phyloP scores from a whole-genome alignment of 2,113 vertebrate genomes.

The Crotophaga sulcirostris region DNA sequence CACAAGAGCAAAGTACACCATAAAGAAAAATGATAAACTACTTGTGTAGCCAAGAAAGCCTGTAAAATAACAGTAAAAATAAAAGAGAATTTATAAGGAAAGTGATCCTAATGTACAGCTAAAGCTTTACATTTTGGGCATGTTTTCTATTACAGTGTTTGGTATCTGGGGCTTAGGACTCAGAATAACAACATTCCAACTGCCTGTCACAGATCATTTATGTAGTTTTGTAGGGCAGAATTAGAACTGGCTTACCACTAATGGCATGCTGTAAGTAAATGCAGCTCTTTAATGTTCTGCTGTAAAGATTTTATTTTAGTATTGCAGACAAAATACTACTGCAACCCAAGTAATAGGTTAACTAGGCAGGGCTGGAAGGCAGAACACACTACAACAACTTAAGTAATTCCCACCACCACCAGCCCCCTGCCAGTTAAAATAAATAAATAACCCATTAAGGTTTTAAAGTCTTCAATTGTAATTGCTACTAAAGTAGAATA shows the following conservation, averaged over 20 bases:
- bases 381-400: conserved; percentile 59
- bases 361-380: conserved; percentile 75
- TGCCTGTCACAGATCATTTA: conserved; percentile 84
- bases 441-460: conserved; percentile 66
- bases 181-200: conserved; percentile 82
- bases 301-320: conserved; percentile 85
- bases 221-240: conserved; percentile 78
- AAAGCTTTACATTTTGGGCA: conserved; percentile 77
- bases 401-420: conserved; percentile 55
- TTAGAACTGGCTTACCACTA: conserved; percentile 82
- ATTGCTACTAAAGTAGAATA: conserved; percentile 63
- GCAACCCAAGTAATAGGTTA: conserved; percentile 80
- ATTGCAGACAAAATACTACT: conserved; percentile 80
- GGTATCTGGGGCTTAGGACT: conserved; percentile 80
- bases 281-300: conserved; percentile 81
- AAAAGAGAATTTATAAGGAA: conserved; percentile 84
- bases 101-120: conserved; percentile 75
- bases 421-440: conserved; percentile 58
- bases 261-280: conserved; percentile 79
- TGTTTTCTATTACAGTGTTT: conserved; percentile 78
- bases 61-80: conserved; percentile 81
- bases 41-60: conserved; percentile 98
- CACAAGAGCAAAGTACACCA: conserved; percentile 91
- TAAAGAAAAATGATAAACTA: conserved; percentile 92
- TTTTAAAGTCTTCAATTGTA: conserved; percentile 60